Percentiles rank a stretch among this genome's conserved stretches.
Evolutionary conservation across 2,797 vertebrate genomes (phyloP).

Genomic region (Gallirallus australis): DNA sequence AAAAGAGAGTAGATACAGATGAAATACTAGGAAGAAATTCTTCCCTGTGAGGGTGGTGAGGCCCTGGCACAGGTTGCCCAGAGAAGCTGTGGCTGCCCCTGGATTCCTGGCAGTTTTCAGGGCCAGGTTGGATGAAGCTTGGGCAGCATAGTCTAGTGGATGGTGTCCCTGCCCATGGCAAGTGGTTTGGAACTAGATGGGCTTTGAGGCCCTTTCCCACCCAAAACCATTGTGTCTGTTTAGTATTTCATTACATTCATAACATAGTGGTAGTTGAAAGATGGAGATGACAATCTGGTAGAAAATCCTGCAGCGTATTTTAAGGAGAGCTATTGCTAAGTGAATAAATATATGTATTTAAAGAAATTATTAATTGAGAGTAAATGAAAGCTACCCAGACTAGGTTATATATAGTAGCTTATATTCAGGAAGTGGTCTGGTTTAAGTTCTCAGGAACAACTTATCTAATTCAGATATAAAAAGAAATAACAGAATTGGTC

Average conservation of each 20-base stretch:
- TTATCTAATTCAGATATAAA: not conserved
- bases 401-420: not conserved
- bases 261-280: not conserved
- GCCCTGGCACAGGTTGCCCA: too few species aligned
- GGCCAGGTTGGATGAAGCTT: too few species aligned
- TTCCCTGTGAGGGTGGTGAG: too few species aligned
- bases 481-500: slow-evolving; percentile 12
- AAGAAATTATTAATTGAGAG: not conserved
- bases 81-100: too few species aligned
- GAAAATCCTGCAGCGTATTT: not conserved
- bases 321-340: not conserved
- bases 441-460: not conserved
- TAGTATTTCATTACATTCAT: not conserved
- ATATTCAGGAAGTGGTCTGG: not conserved
- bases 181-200: too few species aligned
- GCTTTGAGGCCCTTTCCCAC: too few species aligned
- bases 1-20: too few species aligned
- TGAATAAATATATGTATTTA: not conserved
- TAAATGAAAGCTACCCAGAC: not conserved
- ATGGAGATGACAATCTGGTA: fast-evolving
- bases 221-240: not conserved
- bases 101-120: too few species aligned
- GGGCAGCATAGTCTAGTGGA: too few species aligned
- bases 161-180: too few species aligned
- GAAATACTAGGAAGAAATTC: too few species aligned